Conservation (phyloP, 1,140 invertebrate genomes). For the Procambarus virginalis region DNA sequence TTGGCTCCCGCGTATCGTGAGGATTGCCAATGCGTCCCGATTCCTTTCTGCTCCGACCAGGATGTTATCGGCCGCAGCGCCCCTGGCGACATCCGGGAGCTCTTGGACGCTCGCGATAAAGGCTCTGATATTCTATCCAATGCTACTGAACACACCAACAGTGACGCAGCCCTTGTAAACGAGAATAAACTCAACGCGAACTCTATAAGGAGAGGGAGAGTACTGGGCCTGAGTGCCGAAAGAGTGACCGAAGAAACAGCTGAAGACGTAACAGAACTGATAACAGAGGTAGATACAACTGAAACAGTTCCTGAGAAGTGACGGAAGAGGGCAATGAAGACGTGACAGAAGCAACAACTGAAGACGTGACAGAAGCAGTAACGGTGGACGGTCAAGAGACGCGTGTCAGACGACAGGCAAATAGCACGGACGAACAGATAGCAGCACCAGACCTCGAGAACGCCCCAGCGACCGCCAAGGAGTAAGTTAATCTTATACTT, state of each 20-base stretch:
- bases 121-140: conserved; percentile 46
- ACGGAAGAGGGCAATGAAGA: conserved; percentile 1
- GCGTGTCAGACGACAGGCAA: conserved; percentile 28
- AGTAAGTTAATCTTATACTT: conserved; percentile 19
- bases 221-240: conserved; percentile 7
- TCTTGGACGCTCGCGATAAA: conserved; percentile 59
- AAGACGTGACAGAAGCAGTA: conserved; percentile 31
- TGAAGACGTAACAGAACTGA: neutral
- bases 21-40: conserved; percentile 66
- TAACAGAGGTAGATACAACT: neutral
- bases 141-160: neutral
- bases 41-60: conserved; percentile 37
- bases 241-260: neutral
- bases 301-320: conserved; percentile 4
- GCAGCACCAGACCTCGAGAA: neutral
- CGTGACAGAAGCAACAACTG: conserved; percentile 3
- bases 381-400: conserved; percentile 1
- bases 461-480: conserved; percentile 35
- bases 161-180: neutral
- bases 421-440: neutral
- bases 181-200: neutral
- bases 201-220: conserved; percentile 20
- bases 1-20: conserved; percentile 55
- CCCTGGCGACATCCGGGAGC: conserved; percentile 32
- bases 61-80: conserved; percentile 51